A percentile compares a stretch with the other conserved stretches of the same genome.
Conservation (phyloP, 2,888 invertebrate species). For the Lithosia quadra region DNA sequence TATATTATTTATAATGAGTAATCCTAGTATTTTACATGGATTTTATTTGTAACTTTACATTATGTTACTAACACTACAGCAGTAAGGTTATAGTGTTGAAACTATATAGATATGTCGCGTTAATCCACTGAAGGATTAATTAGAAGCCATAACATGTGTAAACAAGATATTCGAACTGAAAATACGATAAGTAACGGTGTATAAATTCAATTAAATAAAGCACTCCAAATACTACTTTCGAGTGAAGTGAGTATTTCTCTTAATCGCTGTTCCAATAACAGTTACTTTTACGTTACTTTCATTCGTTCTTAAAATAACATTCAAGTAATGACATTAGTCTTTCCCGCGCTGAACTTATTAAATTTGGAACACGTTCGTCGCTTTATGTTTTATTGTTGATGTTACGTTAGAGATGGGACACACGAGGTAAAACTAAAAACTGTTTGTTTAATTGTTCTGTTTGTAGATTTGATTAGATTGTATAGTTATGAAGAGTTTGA, state of each 20-base stretch:
- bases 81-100: not conserved
- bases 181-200: not conserved
- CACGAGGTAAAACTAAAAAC: not conserved
- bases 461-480: not conserved
- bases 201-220: constrained; percentile 18
- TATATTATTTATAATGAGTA: no score
- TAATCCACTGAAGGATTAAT: not conserved
- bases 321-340: constrained; percentile 45
- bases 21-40: no score
- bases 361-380: constrained; percentile 64
- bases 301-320: constrained; percentile 31
- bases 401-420: constrained; percentile 16
- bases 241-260: constrained; percentile 9
- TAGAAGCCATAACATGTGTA: not conserved
- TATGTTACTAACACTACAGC: no score
- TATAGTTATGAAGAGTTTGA: not conserved
- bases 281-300: constrained; percentile 32
- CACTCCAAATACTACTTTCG: constrained; percentile 12
- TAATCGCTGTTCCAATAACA: constrained; percentile 25
- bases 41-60: not conserved
- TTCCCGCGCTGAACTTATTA: constrained; percentile 59
- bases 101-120: not conserved
- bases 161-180: not conserved
- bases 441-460: not conserved
- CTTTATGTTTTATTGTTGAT: constrained; percentile 61